Evolutionary conservation across 1,140 invertebrate genomes (phyloP).

Genomic region (Eubasilissa regina): DNA sequence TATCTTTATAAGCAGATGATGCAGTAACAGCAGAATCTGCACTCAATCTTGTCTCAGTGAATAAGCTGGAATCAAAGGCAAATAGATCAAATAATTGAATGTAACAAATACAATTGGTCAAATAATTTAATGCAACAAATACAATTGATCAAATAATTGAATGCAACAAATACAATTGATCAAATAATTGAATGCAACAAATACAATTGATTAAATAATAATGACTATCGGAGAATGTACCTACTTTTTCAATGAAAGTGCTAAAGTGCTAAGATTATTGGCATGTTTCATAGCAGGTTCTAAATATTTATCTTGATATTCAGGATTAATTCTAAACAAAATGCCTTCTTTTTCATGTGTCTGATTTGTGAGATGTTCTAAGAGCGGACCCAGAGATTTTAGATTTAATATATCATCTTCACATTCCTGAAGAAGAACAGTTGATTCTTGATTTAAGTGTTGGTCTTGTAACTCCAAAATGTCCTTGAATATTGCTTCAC

Average conservation of each 20-base stretch:
- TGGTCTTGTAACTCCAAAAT: slow-evolving; percentile 38
- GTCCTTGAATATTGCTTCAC: slow-evolving; percentile 27
- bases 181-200: too few species aligned
- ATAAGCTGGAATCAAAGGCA: slow-evolving; percentile 74
- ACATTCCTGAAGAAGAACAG: slow-evolving; percentile 54
- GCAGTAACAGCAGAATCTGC: slow-evolving; percentile 82
- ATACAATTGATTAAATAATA: too few species aligned
- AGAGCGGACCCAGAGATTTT: slow-evolving; percentile 62
- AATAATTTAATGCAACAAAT: slow-evolving; percentile 10
- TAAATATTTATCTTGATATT: slow-evolving; percentile 79
- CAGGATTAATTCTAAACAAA: slow-evolving; percentile 77
- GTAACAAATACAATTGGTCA: neutral
- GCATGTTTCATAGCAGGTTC: slow-evolving; percentile 80
- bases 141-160: neutral
- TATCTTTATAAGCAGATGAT: slow-evolving; percentile 87
- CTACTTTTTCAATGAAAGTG: slow-evolving; percentile 73
- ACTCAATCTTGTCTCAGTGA: slow-evolving; percentile 78
- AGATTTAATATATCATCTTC: slow-evolving; percentile 64
- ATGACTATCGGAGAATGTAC: slow-evolving; percentile 1
- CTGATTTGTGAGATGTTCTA: slow-evolving; percentile 66
- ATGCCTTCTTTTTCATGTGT: slow-evolving; percentile 75
- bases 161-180: neutral
- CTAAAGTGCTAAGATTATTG: slow-evolving; percentile 74
- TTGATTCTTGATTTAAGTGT: slow-evolving; percentile 47
- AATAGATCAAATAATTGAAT: neutral